These are phyloP conservation scores for Rhodeus uyekii DNA, from an alignment of 2,797 vertebrate genomes.

Conservation along the genomic window DNA sequence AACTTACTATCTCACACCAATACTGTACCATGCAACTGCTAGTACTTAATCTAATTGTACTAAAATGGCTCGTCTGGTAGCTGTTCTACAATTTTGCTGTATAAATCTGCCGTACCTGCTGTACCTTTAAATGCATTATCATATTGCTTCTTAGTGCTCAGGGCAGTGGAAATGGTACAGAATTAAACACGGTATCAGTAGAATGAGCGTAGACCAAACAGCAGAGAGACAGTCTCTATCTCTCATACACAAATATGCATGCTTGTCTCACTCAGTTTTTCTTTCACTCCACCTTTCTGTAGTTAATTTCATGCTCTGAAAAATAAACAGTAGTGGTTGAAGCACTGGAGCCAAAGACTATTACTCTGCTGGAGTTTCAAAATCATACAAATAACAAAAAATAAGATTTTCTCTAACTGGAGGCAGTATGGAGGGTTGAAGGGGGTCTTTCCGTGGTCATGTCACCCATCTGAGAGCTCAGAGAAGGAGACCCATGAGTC, in stretches of 20 bases:
- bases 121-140: slow-evolving; percentile 8
- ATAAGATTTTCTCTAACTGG: slow-evolving; percentile 62
- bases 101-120: neutral
- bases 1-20: neutral
- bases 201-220: slow-evolving; percentile 81
- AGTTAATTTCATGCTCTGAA: slow-evolving; percentile 82
- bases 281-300: slow-evolving; percentile 74
- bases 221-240: slow-evolving; percentile 65
- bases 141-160: neutral
- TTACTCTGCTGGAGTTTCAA: slow-evolving; percentile 75
- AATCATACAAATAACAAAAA: slow-evolving; percentile 75
- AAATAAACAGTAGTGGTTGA: slow-evolving; percentile 80
- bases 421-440: slow-evolving; percentile 31
- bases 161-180: neutral
- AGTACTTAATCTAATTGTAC: neutral
- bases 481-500: slow-evolving; percentile 24
- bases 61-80: neutral
- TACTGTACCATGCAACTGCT: neutral
- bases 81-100: neutral
- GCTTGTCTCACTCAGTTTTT: slow-evolving; percentile 59
- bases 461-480: slow-evolving; percentile 73
- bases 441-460: slow-evolving; percentile 59
- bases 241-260: slow-evolving; percentile 48
- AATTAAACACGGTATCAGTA: slow-evolving; percentile 47
- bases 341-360: slow-evolving; percentile 76